Percentiles rank a stretch among this genome's conserved stretches.
These are phyloP conservation scores for Trididemnum clinides DNA, from an alignment of 23 tunicate species.

Conservation along the genomic window DNA sequence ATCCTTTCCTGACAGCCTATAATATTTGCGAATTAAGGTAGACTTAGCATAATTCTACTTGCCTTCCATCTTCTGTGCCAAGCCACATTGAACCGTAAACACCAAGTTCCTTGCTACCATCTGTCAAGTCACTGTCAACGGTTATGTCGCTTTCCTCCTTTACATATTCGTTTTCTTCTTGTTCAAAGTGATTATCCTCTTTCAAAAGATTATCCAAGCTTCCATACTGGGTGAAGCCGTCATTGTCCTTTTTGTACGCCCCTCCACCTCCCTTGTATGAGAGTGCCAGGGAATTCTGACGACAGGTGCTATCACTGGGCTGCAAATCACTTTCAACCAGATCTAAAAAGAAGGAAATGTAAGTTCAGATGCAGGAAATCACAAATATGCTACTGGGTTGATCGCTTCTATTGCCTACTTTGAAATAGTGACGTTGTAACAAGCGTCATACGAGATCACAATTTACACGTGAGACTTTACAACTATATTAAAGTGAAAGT, in stretches of 20 bases:
- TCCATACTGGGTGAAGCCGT: conserved; percentile 87
- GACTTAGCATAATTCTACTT: too few species aligned
- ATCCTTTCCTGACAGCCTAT: too few species aligned
- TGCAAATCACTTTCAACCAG: not conserved
- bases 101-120: conserved; percentile 29
- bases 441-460: too few species aligned
- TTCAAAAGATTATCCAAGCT: conserved; percentile 73
- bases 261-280: conserved; percentile 59
- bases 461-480: too few species aligned
- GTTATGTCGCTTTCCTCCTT: not conserved
- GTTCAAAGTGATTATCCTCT: conserved; percentile 18
- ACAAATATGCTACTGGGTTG: too few species aligned
- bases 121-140: not conserved
- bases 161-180: too few species aligned
- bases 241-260: conserved; percentile 73
- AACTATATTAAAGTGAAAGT: too few species aligned
- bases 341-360: not conserved
- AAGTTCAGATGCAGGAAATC: too few species aligned
- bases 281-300: too few species aligned
- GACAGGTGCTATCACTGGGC: too few species aligned
- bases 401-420: too few species aligned
- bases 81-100: conserved; percentile 86
- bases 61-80: conserved; percentile 96
- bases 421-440: too few species aligned
- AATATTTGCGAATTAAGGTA: not conserved